Evolutionary conservation across 1,140 invertebrate genomes (phyloP), one percentile per base, ranked within the genome.

Genomic region (Anagrus nilaparvatae): DNA sequence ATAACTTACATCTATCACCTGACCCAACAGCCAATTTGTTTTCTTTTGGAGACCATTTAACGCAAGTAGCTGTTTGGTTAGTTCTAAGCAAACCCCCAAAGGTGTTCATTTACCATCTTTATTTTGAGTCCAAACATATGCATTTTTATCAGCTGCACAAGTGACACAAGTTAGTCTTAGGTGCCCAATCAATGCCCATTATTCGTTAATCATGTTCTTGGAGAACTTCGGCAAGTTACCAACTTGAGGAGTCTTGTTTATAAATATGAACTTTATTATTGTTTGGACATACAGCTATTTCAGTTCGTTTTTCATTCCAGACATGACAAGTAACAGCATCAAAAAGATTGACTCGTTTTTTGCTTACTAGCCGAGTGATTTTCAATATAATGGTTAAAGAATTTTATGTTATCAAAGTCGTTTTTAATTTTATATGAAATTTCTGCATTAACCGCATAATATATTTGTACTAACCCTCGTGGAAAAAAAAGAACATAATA

Each of bases 1-100:
- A 61, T 95, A 97, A 65, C 95, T 99, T 28, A 99, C 83, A 2
- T 41, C 90, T 77, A 37, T 93, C 92, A 18, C 94, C 94, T 24
- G 92, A 97, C 4, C 95, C 96, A 14, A 97, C 94, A 13, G 97
- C 96, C 77, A 99, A 99, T 71, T 99, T 99, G 56, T 98, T 97
- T 65, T 98, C 96, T 64, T 84, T 72, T 10, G 97, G 96, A 6
- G 94, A 98, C 97, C 97, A 99, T 69, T 92, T 92, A 0, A 99
- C 96, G 69, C 89, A 97, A 23, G 94, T 99, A 1, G 95, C 95
- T 35, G 95, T 96, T 41, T 94, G 74, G 70, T 97, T 97, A 50
- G 97, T 96, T 54, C 95, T 77, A 8, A 99, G 67, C 19, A 98
- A 71, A 4, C 99, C 96, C 52, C 97, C 74, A 12, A 91, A 2